A percentile compares a stretch with the other conserved stretches of the same genome.
phyloP scores from a whole-genome alignment of 2,113 vertebrate species.

The Tamias sibiricus region DNA sequence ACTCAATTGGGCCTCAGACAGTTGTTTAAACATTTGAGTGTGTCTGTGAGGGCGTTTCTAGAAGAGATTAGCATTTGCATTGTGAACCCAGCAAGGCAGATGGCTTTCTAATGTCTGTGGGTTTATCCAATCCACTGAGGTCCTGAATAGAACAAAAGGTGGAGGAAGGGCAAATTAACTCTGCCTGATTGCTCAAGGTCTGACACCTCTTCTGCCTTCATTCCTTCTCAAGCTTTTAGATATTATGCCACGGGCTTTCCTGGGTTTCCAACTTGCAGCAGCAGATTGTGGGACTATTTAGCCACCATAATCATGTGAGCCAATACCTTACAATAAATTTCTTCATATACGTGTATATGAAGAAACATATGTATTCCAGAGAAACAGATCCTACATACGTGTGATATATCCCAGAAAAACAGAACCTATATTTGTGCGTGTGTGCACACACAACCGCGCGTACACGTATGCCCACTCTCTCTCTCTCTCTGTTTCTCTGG shows the following conservation, averaged over 20 bases:
- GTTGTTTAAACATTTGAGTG: background rate
- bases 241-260: background rate
- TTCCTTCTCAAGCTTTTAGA: background rate
- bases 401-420: background rate
- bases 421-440: background rate
- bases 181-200: background rate
- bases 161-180: background rate
- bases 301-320: background rate
- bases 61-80: background rate
- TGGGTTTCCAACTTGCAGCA: background rate
- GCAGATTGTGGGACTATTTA: background rate
- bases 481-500: background rate
- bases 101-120: background rate
- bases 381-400: background rate
- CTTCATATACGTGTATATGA: background rate
- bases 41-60: background rate
- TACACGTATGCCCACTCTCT: background rate
- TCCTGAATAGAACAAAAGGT: background rate
- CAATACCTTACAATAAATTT: background rate
- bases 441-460: too few relatives aligned
- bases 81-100: background rate
- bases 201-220: background rate
- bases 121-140: background rate
- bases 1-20: background rate
- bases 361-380: background rate